Base-by-base conservation (phyloP, 2,888 invertebrate species). In the Nemapogon koenigi region DNA sequence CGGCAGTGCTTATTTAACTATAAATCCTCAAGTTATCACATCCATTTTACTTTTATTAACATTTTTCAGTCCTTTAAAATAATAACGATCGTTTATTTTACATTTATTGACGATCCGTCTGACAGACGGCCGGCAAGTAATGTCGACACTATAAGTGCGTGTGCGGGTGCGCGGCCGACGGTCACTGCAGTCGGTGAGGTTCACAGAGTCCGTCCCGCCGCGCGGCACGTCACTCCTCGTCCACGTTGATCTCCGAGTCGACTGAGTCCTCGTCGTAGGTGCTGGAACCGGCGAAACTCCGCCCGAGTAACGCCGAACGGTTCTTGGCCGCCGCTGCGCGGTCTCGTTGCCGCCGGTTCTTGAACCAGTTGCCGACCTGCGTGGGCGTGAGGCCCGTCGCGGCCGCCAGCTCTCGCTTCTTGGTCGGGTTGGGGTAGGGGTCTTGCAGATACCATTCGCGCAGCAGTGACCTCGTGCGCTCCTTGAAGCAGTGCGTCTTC, bases 401-500 rank as follows among this genome's bases (percentile, higher is more conserved):
- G 68, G 96, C 95, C 39, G 97, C 95, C 55, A 99, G 75, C 69
- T 96, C 95, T 42, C 95, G 82, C 75, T 98, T 98, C 71, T 98
- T 97, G 44, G 96, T 84, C 2, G 97, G 97, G 54, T 95, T 95
- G 28, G 99, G 99, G 78, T 98, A 99, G 10, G 96, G 96, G 76
- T 97, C 97, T 76, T 96, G 94, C 39, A 97, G 86, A 71, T 99
- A 99, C 96, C 97, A 98, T 81, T 99, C 98, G 44, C 98, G 81
- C 48, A 99, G 83, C 49, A 97, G 81, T 53, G 94, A 94, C 50
- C 98, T 80, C 59, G 99, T 98, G 47, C 97, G 81, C 78, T 99
- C 92, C 73, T 98, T 99, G 82, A 99, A 99, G 76, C 99, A 99
- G 75, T 99, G 99, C 63, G 95, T 96, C 50, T 97, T 99, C 80